Conservation (phyloP, 2,888 invertebrate genomes). For the Phymatocera aterrima region DNA sequence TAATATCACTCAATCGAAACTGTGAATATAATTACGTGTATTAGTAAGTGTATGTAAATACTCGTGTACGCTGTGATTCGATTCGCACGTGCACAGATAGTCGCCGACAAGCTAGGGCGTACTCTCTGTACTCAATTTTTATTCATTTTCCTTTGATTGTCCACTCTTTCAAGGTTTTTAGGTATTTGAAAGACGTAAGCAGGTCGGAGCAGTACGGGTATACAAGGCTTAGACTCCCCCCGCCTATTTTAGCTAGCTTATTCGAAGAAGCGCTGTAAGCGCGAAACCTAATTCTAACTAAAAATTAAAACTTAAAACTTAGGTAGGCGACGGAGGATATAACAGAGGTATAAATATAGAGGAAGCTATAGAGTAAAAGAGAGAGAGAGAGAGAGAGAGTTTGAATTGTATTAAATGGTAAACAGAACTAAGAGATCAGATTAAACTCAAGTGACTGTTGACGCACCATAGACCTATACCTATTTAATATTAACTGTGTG, state of each 20-base stretch:
- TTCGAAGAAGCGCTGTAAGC: constrained; percentile 25
- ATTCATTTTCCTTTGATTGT: not conserved
- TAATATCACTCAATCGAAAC: not conserved
- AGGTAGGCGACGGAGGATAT: not conserved
- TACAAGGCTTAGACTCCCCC: constrained; percentile 64
- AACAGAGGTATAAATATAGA: constrained; percentile 30
- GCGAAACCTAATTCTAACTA: constrained; percentile 35
- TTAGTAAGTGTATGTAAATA: constrained; percentile 7
- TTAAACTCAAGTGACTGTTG: constrained; percentile 16
- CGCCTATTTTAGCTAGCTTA: constrained; percentile 29
- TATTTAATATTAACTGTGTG: constrained; percentile 41
- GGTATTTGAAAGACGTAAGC: constrained; percentile 54
- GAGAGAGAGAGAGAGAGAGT: constrained; percentile 44
- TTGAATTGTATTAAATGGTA: constrained; percentile 4
- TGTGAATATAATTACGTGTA: not conserved
- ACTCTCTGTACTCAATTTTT: not conserved
- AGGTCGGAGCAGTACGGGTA: constrained; percentile 73
- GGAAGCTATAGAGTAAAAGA: constrained; percentile 49
- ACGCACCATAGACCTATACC: constrained; percentile 8
- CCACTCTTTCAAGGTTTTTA: constrained; percentile 8
- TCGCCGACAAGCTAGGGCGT: not conserved
- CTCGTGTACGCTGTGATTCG: not conserved
- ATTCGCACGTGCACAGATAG: not conserved
- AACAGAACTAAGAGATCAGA: not conserved
- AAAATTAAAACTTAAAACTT: constrained; percentile 29